Percentiles rank a stretch among this genome's conserved stretches.
Conservation (phyloP, 2,113 vertebrate genomes). For the Procavia capensis region DNA sequence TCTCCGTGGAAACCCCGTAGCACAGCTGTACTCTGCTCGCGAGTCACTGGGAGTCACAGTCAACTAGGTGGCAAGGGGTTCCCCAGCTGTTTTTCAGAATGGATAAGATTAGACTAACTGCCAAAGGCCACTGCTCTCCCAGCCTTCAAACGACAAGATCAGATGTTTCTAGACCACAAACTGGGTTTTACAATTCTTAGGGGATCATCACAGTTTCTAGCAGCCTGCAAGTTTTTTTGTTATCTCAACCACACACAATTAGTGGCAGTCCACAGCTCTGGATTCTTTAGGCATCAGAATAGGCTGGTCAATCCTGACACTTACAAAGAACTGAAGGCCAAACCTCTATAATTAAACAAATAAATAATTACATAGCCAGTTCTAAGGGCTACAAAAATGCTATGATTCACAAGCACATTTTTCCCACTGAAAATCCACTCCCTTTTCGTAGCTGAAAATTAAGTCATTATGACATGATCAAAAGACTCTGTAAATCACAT, state of each 20-base stretch:
- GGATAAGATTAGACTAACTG: constrained; percentile 86
- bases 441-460: constrained; percentile 63
- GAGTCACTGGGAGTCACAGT: no score
- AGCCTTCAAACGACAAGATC: constrained; percentile 89
- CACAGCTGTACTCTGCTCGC: no score
- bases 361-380: constrained; percentile 37
- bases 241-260: constrained; percentile 63
- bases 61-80: no score
- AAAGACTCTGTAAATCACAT: constrained; percentile 61
- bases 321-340: constrained; percentile 49
- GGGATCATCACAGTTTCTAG: constrained; percentile 82
- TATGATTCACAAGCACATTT: constrained; percentile 4
- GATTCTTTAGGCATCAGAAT: constrained; percentile 86
- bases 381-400: background rate
- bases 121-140: constrained; percentile 84
- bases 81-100: constrained; percentile 84
- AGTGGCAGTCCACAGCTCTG: constrained; percentile 79
- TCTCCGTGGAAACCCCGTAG: no score
- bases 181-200: constrained; percentile 83
- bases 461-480: constrained; percentile 64
- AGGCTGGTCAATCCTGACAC: constrained; percentile 84
- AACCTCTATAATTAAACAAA: constrained; percentile 56
- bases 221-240: constrained; percentile 81
- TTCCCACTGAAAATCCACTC: constrained; percentile 55
- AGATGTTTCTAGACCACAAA: constrained; percentile 84